A percentile compares a stretch with the other conserved stretches of the same genome.
Evolutionary conservation across 2,888 invertebrate genomes (phyloP).

Genomic region (Aphidoletes aphidimyza): DNA sequence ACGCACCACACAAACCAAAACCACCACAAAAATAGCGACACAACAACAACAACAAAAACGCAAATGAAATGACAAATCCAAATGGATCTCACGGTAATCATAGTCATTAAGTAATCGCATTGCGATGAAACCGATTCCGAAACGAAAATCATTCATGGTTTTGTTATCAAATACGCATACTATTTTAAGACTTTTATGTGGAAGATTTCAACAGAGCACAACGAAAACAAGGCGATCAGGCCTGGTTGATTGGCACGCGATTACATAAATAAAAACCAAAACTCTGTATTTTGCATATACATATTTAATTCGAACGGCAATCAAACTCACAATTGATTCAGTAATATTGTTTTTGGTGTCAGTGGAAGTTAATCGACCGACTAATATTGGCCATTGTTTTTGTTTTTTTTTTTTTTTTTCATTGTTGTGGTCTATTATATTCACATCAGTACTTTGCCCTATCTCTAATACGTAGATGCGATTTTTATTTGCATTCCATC

Average conservation of each 20-base stretch:
- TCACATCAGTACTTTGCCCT: no score
- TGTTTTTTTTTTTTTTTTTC: no score
- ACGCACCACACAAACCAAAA: not conserved
- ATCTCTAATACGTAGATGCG: no score
- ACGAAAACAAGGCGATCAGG: not conserved
- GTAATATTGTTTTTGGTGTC: not conserved
- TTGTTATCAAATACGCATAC: conserved; percentile 29
- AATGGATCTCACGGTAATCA: not conserved
- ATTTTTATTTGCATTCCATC: not conserved
- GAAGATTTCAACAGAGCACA: not conserved
- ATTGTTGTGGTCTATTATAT: no score
- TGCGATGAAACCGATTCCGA: conserved; percentile 1
- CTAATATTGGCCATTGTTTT: conserved; percentile 47
- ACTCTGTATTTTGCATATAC: not conserved
- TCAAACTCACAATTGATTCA: conserved; percentile 1
- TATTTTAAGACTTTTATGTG: no score
- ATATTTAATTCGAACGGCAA: not conserved
- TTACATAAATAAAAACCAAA: no score
- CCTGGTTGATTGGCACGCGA: not conserved
- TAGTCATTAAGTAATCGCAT: conserved; percentile 21
- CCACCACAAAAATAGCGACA: not conserved
- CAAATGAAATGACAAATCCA: conserved; percentile 7
- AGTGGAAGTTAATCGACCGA: conserved; percentile 42
- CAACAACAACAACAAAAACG: not conserved
- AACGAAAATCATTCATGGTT: not conserved